A percentile compares a stretch with the other conserved stretches of the same genome.
phyloP scores from a whole-genome alignment of 35 echinoderm and acorn worm genomes.

The Patiria miniata region DNA sequence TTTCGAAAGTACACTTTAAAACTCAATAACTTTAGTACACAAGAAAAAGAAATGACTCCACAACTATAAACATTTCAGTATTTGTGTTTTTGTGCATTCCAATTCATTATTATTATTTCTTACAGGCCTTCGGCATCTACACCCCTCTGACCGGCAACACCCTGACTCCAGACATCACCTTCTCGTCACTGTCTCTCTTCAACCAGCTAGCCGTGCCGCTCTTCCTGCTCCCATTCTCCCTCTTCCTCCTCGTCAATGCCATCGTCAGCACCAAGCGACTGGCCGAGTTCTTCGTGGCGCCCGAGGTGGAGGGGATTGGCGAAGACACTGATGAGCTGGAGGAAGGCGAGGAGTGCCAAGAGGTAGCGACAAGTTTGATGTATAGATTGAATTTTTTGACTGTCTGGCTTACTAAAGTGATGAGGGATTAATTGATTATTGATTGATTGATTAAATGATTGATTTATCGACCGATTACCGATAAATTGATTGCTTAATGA shows the following conservation, averaged over 20 bases:
- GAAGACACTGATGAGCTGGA: neutral
- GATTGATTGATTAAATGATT: too few relatives aligned
- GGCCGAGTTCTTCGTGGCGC: slow-evolving; percentile 58
- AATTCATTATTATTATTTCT: too few relatives aligned
- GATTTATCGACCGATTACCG: too few relatives aligned
- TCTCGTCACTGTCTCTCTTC: slow-evolving; percentile 81
- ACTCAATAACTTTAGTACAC: too few relatives aligned
- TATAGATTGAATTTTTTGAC: too few relatives aligned
- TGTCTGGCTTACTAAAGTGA: too few relatives aligned
- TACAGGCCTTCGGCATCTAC: slow-evolving; percentile 81
- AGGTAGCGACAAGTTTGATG: neutral
- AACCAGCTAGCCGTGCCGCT: slow-evolving; percentile 70
- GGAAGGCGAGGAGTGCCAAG: neutral
- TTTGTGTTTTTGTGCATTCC: too few relatives aligned
- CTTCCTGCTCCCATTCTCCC: slow-evolving; percentile 64
- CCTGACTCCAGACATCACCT: slow-evolving; percentile 81
- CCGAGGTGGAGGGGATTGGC: slow-evolving; percentile 60
- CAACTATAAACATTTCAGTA: too few relatives aligned
- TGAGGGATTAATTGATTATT: too few relatives aligned
- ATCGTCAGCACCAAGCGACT: slow-evolving; percentile 73
- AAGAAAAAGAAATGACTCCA: too few relatives aligned
- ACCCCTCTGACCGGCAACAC: slow-evolving; percentile 44
- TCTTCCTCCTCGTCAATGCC: slow-evolving; percentile 73
- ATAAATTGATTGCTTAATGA: too few relatives aligned
- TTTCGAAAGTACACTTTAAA: too few relatives aligned